Evolutionary conservation across 2,113 vertebrate species (phyloP).

Genomic region (Antigone vipio): DNA sequence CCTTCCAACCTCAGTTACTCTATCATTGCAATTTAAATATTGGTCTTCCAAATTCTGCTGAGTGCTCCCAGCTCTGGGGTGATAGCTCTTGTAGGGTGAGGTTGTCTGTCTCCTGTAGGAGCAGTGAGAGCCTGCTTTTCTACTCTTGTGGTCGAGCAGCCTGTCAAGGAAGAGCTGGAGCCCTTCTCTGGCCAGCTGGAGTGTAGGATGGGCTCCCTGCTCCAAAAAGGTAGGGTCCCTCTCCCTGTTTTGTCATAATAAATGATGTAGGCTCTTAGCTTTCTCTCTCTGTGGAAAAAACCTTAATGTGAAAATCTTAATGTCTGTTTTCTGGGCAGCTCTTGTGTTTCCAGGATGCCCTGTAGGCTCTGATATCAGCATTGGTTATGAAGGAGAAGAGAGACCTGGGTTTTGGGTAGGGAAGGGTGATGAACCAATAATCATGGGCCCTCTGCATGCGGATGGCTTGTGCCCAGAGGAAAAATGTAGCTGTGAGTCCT

Average conservation of each 20-base stretch:
- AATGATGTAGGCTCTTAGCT: background rate
- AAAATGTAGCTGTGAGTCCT: background rate
- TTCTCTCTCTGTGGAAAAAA: background rate
- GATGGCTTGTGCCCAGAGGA: background rate
- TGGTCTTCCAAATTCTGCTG: background rate
- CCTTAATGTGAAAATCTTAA: background rate
- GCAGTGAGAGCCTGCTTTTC: background rate
- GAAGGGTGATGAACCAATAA: background rate
- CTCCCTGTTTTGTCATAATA: background rate
- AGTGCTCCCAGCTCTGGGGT: background rate
- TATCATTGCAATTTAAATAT: background rate
- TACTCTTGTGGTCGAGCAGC: background rate
- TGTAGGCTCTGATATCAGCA: background rate
- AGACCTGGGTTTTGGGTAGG: background rate
- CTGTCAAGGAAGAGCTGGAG: background rate
- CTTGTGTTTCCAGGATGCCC: background rate
- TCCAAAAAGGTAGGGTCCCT: background rate
- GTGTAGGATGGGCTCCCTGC: background rate
- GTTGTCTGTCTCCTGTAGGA: background rate
- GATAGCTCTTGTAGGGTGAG: background rate
- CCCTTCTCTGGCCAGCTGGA: background rate
- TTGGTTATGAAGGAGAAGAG: background rate
- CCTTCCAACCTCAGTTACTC: background rate
- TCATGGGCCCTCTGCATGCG: background rate
- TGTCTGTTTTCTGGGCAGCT: background rate